Base-by-base conservation (phyloP, 2,888 invertebrate species). In the Erebia aethiops region DNA sequence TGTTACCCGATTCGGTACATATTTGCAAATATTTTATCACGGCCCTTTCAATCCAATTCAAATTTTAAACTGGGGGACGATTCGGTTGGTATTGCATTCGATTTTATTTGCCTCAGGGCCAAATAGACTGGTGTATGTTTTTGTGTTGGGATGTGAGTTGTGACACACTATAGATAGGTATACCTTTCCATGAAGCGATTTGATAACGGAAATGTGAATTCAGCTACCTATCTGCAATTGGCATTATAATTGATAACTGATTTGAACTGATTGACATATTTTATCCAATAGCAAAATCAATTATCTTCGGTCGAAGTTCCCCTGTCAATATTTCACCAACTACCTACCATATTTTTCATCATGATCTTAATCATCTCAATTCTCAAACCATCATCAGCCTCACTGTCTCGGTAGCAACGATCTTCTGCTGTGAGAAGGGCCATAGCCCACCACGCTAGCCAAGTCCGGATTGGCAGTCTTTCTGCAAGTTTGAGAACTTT, bases 1-100 rank as follows among this genome's bases (percentile, higher is more conserved):
- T 64, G 54, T 52, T 71, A 60, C 62, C n/a, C 66, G 56, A 7
- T 56, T 35, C 51, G 49, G 51, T 61, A n/a, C n/a, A n/a, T n/a
- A 56, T 66, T 71, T 35, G 54, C 60, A 49, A 67, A 67, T 58
- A 67, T 54, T 58, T 43, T 18, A 56, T 43, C 43, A 61, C 61
- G 18, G 61, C n/a, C 49, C 46, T 18, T 62, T 62, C 46, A 49
- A 46, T 62, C 43, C 46, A 21, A 66, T 66, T 56, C 65, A 57
- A 62, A 66, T 56, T 66, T 54, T 56, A 56, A 66, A 66, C 56
- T 54, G 56, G 41, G 41, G 43, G 14, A 43, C 65, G 16, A n/a
- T 66, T 46, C 56, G 56, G 56, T 66, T 66, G 43, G 56, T 10
- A 10, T 56, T 56, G 56, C 56, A 41, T 64, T 41, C 41, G 16